Evolutionary conservation across 2,888 invertebrate species (phyloP).

Genomic region (Camptogramma bilineatum): DNA sequence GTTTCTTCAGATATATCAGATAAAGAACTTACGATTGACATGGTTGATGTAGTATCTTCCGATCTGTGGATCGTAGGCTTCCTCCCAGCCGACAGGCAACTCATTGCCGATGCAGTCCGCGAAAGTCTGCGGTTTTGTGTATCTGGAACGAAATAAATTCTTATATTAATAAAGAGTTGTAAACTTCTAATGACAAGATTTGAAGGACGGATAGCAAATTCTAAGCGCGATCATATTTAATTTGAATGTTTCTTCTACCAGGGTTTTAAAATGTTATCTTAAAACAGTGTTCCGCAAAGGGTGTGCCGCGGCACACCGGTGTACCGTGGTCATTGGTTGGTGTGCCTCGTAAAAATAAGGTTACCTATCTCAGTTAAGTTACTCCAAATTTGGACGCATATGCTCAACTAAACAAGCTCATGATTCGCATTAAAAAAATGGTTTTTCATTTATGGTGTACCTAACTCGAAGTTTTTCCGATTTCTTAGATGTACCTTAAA

Average conservation of each 20-base stretch:
- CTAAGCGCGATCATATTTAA: neutral
- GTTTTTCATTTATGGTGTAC: too few species aligned
- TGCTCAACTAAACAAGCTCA: too few species aligned
- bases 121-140: constrained; percentile 98
- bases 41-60: constrained; percentile 99
- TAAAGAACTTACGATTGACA: constrained; percentile 94
- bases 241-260: neutral
- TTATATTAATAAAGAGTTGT: constrained; percentile 4
- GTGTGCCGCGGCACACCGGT: too few species aligned
- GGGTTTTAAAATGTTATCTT: too few species aligned
- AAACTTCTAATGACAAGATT: neutral
- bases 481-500: too few species aligned
- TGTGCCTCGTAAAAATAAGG: too few species aligned
- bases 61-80: constrained; percentile 96
- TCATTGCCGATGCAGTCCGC: constrained; percentile 99
- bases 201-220: neutral
- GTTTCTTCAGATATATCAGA: neutral
- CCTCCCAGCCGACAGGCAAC: constrained; percentile 98
- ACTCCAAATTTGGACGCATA: too few species aligned
- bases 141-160: constrained; percentile 88
- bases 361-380: too few species aligned
- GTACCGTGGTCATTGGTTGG: too few species aligned
- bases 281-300: too few species aligned
- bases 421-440: too few species aligned
- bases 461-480: too few species aligned